Evolutionary conservation across 2,888 invertebrate genomes (phyloP).

Genomic region (Ptilodon capucinus): DNA sequence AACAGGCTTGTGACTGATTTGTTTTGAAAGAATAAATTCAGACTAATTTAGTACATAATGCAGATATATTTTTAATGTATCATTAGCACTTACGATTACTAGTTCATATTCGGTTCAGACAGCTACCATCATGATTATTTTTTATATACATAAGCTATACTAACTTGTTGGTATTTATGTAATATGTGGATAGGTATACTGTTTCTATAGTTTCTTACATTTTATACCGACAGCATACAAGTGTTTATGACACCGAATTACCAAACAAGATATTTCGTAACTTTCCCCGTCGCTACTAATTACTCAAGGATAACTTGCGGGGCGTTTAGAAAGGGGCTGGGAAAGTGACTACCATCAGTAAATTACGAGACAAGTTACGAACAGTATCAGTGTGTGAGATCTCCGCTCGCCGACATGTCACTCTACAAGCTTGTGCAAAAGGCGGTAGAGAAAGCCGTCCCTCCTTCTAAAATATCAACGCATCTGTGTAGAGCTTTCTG

Average conservation of each 20-base stretch:
- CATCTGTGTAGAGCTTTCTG: neutral
- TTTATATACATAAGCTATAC: no score
- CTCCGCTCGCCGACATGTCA: constrained; percentile 4
- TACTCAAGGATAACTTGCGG: constrained; percentile 32
- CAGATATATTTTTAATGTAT: no score
- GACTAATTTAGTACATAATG: no score
- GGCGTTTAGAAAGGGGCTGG: constrained; percentile 27
- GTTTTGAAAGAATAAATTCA: no score
- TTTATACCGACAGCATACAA: constrained; percentile 8
- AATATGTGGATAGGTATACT: neutral
- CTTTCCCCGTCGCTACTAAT: constrained; percentile 30
- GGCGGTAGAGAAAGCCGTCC: neutral
- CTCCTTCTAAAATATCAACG: constrained; percentile 11
- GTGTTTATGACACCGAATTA: constrained; percentile 18
- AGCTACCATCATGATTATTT: no score
- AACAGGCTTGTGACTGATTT: no score
- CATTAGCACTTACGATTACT: no score
- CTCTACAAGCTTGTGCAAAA: neutral
- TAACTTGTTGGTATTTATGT: neutral
- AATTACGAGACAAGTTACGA: constrained; percentile 34
- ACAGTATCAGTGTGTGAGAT: constrained; percentile 27
- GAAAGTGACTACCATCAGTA: constrained; percentile 29
- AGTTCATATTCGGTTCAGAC: no score
- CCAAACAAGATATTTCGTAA: constrained; percentile 28
- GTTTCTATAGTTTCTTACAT: constrained; percentile 4